Conservation (phyloP, 1,140 invertebrate species). For the Branchinecta lynchi region DNA sequence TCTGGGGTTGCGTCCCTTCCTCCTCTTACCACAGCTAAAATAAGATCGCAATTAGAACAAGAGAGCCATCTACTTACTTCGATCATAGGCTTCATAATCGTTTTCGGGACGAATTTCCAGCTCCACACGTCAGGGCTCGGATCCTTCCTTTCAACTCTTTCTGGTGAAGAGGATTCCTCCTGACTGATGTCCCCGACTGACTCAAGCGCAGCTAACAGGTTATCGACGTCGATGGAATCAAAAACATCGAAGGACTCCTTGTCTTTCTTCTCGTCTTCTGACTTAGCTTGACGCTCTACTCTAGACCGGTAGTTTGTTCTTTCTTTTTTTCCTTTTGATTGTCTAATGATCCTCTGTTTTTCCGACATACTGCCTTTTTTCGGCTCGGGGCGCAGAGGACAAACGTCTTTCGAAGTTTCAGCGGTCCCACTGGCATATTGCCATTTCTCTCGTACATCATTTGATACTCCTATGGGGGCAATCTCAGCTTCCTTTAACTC, state of each 20-base stretch:
- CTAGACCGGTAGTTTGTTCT: background rate
- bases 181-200: background rate
- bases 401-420: too few relatives aligned
- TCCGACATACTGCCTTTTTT: background rate
- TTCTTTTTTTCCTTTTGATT: too few relatives aligned
- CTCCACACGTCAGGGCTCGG: constrained; percentile 13
- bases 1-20: too few relatives aligned
- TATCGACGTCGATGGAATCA: background rate
- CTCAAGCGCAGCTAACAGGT: background rate
- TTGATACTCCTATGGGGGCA: background rate
- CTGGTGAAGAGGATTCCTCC: background rate
- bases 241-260: background rate
- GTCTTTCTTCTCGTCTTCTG: background rate
- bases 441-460: background rate
- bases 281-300: background rate
- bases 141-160: background rate
- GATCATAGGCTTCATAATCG: constrained; percentile 59
- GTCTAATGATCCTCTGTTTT: background rate
- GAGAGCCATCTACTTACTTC: constrained; percentile 37
- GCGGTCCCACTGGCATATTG: background rate
- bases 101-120: constrained; percentile 63
- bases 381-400: too few relatives aligned
- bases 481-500: background rate
- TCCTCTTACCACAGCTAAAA: too few relatives aligned
- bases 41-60: too few relatives aligned